Conservation (phyloP, 2,113 vertebrate species). For the Pongo abelii region DNA sequence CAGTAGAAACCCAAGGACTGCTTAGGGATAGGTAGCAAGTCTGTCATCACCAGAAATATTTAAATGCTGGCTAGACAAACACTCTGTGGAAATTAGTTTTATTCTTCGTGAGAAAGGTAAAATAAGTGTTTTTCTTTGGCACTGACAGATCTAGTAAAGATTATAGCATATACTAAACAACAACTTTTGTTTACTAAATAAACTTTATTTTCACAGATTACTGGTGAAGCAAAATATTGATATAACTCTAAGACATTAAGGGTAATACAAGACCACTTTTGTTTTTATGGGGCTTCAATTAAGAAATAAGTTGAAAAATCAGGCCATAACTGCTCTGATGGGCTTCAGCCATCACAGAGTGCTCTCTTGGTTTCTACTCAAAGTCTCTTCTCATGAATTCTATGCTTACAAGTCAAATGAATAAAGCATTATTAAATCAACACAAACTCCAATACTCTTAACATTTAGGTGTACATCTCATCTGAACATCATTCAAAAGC, state of each 20-base stretch:
- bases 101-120: neutral
- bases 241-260: neutral
- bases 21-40: neutral
- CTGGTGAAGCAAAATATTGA: neutral
- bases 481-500: neutral
- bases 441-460: neutral
- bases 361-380: neutral
- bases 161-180: neutral
- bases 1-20: neutral
- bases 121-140: neutral
- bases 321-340: neutral
- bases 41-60: neutral
- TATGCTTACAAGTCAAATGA: neutral
- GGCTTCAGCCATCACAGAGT: neutral
- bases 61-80: neutral
- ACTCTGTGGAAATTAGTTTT: neutral
- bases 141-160: neutral
- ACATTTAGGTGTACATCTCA: neutral
- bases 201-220: constrained; percentile 42
- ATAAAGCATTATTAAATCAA: neutral
- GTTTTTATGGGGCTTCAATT: neutral
- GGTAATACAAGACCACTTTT: neutral
- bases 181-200: neutral
- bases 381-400: neutral
- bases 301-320: neutral